Conservation (phyloP, 2,888 invertebrate genomes). For the Drosophila trichaetosa region DNA sequence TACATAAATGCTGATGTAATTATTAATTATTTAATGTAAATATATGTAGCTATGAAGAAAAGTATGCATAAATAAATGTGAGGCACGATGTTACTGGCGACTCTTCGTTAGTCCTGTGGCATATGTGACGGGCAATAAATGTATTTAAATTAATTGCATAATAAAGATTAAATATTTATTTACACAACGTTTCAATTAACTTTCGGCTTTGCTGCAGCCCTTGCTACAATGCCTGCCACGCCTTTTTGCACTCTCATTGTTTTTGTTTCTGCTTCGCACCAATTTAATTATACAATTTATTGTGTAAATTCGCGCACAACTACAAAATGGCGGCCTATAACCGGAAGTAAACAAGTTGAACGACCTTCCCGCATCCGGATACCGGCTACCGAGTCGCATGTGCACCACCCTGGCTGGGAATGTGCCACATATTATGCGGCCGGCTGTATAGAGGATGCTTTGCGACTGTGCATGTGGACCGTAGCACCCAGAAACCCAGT, state of each 20-base stretch:
- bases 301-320: conserved; percentile 67
- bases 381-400: not conserved
- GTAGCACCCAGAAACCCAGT: conserved; percentile 63
- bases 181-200: conserved; percentile 81
- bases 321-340: conserved; percentile 71
- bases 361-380: conserved; percentile 56
- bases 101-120: conserved; percentile 24
- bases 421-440: conserved; percentile 78
- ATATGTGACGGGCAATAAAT: conserved; percentile 64
- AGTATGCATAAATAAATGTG: conserved; percentile 12
- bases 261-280: conserved; percentile 61
- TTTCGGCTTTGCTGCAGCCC: conserved; percentile 68
- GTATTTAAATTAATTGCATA: conserved; percentile 82
- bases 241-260: conserved; percentile 12
- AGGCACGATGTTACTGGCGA: conserved; percentile 10
- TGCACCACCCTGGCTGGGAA: conserved; percentile 47
- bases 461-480: conserved; percentile 12
- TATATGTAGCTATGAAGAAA: conserved; percentile 17
- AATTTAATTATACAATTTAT: conserved; percentile 80
- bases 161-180: conserved; percentile 82
- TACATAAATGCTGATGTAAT: conserved; percentile 78
- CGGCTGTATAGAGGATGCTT: conserved; percentile 31
- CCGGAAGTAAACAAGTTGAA: conserved; percentile 78
- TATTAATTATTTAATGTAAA: conserved; percentile 77
- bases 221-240: conserved; percentile 1